Percentiles rank a stretch among this genome's conserved stretches.
phyloP scores from a whole-genome alignment of 92 coral and sea anemone genomes.

The Ricordea florida region DNA sequence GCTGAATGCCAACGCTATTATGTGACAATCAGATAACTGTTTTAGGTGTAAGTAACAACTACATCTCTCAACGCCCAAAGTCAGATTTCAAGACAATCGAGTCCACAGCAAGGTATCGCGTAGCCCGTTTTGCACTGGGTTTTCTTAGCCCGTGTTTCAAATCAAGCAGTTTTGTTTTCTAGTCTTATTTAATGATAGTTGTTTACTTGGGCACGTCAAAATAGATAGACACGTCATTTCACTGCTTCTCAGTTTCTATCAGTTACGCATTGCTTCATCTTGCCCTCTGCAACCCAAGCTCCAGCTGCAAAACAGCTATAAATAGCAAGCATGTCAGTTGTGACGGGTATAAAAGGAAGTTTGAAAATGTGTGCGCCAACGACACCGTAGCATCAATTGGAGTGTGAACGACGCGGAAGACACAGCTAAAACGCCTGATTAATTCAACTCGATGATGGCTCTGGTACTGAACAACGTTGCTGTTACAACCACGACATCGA shows the following conservation, averaged over 20 bases:
- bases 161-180: too few species aligned
- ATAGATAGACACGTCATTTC: too few species aligned
- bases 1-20: constrained; percentile 14
- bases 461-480: constrained; percentile 28
- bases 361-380: constrained; percentile 8
- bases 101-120: constrained; percentile 7
- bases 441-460: constrained; percentile 23
- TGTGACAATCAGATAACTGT: constrained; percentile 37
- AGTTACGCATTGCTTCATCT: constrained; percentile 15
- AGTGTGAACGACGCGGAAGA: not conserved
- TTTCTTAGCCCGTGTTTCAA: too few species aligned
- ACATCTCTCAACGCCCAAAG: constrained; percentile 22
- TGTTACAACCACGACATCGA: constrained; percentile 29
- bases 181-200: too few species aligned
- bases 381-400: constrained; percentile 7
- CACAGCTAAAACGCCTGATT: not conserved
- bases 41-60: constrained; percentile 2
- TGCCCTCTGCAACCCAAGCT: constrained; percentile 13
- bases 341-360: constrained; percentile 35
- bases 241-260: constrained; percentile 31
- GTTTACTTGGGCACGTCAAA: too few species aligned
- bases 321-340: constrained; percentile 11
- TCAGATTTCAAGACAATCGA: constrained; percentile 22
- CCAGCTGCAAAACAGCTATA: constrained; percentile 10
- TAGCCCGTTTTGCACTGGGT: not conserved